A percentile compares a stretch with the other conserved stretches of the same genome.
These are phyloP conservation scores for Trypoxylon attenuatum DNA, from an alignment of 2,888 invertebrate species.

Conservation along the genomic window DNA sequence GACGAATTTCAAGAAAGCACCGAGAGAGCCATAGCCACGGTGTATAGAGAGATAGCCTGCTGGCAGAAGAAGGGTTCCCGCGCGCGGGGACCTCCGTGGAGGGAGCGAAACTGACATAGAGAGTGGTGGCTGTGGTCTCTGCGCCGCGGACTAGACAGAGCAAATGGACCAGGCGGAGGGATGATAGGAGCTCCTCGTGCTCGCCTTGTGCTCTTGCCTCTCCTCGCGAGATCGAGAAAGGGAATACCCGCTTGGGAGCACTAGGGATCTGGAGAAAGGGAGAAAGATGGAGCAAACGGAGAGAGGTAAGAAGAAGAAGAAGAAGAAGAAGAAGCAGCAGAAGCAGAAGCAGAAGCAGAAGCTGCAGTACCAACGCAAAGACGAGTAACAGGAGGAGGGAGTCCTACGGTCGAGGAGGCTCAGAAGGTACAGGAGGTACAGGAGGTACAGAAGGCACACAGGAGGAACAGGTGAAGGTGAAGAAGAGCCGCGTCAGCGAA, in stretches of 20 bases:
- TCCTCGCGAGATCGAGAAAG: slow-evolving; percentile 5
- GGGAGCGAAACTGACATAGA: slow-evolving; percentile 38
- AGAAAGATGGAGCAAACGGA: background rate
- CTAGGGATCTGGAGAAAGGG: background rate
- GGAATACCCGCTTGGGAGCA: background rate
- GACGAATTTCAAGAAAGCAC: slow-evolving; percentile 61
- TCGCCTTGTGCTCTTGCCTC: too few relatives aligned
- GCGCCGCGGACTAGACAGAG: slow-evolving; percentile 4
- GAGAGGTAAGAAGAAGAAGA: slow-evolving; percentile 1
- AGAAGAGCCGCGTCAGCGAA: slow-evolving; percentile 10
- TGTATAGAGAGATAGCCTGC: slow-evolving; percentile 32
- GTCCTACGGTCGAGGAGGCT: background rate
- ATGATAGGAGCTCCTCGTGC: too few relatives aligned
- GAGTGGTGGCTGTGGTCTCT: slow-evolving; percentile 8
- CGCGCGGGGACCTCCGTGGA: slow-evolving; percentile 24
- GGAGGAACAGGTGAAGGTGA: slow-evolving; percentile 14
- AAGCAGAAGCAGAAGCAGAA: slow-evolving; percentile 3
- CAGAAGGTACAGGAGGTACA: background rate
- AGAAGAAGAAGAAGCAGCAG: slow-evolving; percentile 6
- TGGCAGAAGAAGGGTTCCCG: slow-evolving; percentile 32
- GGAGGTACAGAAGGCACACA: slow-evolving; percentile 4
- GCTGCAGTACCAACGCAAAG: slow-evolving; percentile 5
- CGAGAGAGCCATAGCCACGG: slow-evolving; percentile 29
- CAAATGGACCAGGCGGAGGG: slow-evolving; percentile 22
- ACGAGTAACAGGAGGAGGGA: too few relatives aligned